These are phyloP conservation scores for Silurus lanzhouensis DNA, from an alignment of 2,797 vertebrate genomes.

Conservation along the genomic window DNA sequence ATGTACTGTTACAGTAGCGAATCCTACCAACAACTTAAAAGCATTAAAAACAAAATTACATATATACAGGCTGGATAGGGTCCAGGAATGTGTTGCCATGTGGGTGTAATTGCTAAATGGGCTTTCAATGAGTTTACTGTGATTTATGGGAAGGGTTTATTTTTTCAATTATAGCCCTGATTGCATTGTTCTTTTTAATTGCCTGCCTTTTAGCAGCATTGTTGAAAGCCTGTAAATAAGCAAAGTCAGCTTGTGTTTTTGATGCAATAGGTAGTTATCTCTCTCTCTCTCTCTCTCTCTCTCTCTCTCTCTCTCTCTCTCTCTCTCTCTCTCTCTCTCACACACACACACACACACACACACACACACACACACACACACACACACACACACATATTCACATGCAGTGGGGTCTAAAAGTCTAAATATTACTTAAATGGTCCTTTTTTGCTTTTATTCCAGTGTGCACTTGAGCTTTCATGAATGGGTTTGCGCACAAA, in stretches of 20 bases:
- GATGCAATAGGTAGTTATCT: not conserved
- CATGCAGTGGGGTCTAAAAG: not conserved
- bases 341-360: not conserved
- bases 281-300: too few species aligned
- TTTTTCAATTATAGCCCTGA: not conserved
- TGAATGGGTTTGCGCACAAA: not conserved
- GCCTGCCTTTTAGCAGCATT: not conserved
- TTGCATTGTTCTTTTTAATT: not conserved
- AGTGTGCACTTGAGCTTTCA: not conserved
- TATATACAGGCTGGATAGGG: not conserved
- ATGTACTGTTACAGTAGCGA: constrained; percentile 17
- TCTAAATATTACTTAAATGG: not conserved
- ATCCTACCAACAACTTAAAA: constrained; percentile 16
- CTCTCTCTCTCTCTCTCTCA: not conserved
- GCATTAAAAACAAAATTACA: not conserved
- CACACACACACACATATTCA: not conserved
- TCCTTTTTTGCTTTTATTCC: not conserved
- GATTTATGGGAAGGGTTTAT: constrained; percentile 7
- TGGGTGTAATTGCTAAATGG: not conserved
- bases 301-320: too few species aligned
- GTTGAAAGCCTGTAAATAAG: not conserved
- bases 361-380: not conserved
- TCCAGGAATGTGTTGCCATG: not conserved
- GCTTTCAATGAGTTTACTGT: not conserved
- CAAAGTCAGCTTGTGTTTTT: not conserved